A percentile compares a stretch with the other conserved stretches of the same genome.
phyloP scores from a whole-genome alignment of 2,113 vertebrate genomes.

The Zeus faber region DNA sequence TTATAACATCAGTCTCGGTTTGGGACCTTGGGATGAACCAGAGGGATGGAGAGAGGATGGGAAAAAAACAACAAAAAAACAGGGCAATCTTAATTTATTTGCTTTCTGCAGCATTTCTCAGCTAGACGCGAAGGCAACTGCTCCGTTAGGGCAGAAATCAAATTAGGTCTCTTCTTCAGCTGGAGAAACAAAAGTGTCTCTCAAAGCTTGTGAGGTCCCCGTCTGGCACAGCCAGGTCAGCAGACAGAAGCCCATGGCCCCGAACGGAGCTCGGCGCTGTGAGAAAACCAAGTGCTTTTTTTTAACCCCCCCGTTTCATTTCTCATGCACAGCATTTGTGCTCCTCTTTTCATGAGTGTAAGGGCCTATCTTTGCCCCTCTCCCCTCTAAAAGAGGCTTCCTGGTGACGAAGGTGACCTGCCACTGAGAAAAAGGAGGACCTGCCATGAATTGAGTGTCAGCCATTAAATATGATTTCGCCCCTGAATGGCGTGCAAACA shows the following conservation, averaged over 20 bases:
- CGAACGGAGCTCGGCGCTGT: conserved; percentile 53
- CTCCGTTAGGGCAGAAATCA: conserved; percentile 72
- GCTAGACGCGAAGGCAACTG: conserved; percentile 93
- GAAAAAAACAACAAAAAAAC: too few species aligned
- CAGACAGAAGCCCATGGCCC: conserved; percentile 53
- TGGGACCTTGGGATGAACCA: conserved; percentile 89
- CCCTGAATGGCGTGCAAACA: conserved; percentile 73
- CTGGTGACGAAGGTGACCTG: conserved; percentile 73
- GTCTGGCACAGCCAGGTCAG: conserved; percentile 70
- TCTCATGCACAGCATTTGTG: conserved; percentile 64
- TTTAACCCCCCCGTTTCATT: conserved; percentile 63
- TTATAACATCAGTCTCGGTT: conserved; percentile 91
- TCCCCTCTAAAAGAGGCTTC: conserved; percentile 59
- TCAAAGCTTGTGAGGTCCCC: conserved; percentile 52
- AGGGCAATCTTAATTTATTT: conserved; percentile 90
- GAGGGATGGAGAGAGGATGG: too few species aligned
- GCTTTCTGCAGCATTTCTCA: conserved; percentile 91
- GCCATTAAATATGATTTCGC: conserved; percentile 83
- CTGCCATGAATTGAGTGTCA: conserved; percentile 77
- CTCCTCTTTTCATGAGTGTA: conserved; percentile 70
- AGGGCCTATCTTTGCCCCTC: conserved; percentile 65
- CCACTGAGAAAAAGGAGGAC: conserved; percentile 73
- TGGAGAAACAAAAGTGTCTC: conserved; percentile 60
- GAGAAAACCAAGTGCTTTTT: conserved; percentile 70
- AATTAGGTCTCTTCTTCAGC: conserved; percentile 62